These are phyloP conservation scores for Zoanthus sansibaricus DNA, from an alignment of 92 coral and sea anemone genomes.

Conservation along the genomic window DNA sequence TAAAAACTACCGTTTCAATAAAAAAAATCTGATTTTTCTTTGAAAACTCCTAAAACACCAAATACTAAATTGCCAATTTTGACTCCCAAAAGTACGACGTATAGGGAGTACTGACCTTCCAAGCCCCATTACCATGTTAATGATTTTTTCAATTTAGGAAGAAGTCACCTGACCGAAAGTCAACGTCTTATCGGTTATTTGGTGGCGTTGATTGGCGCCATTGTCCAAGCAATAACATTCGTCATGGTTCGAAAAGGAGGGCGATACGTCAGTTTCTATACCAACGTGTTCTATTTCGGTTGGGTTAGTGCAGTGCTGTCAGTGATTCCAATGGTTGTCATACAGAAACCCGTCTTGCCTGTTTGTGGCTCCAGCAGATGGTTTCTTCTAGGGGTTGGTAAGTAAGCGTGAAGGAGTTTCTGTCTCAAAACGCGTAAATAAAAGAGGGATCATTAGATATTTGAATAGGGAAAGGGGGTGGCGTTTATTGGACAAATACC, in stretches of 20 bases:
- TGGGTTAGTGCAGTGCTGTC: slow-evolving; percentile 87
- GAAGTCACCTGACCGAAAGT: slow-evolving; percentile 57
- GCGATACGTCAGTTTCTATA: slow-evolving; percentile 73
- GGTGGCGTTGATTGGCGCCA: slow-evolving; percentile 79
- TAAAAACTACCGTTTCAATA: too few species aligned
- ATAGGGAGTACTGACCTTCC: too few species aligned
- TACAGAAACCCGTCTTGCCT: slow-evolving; percentile 86
- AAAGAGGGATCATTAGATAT: too few species aligned
- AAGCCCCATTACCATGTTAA: too few species aligned
- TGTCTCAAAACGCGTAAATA: not conserved
- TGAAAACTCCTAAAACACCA: too few species aligned
- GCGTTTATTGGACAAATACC: too few species aligned
- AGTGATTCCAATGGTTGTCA: slow-evolving; percentile 69
- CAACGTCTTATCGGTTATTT: slow-evolving; percentile 75
- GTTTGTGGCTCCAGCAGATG: slow-evolving; percentile 80
- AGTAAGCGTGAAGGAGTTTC: slow-evolving; percentile 3
- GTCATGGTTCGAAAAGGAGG: slow-evolving; percentile 81
- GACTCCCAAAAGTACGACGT: too few species aligned
- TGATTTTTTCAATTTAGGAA: not conserved
- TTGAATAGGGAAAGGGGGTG: too few species aligned
- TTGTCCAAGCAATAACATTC: slow-evolving; percentile 84
- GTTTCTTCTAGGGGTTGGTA: slow-evolving; percentile 87
- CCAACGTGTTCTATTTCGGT: slow-evolving; percentile 87
- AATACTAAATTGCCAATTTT: too few species aligned
- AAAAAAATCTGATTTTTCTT: too few species aligned